Base-by-base conservation (phyloP, 2,888 invertebrate genomes). In the Parthenolecanium corni region DNA sequence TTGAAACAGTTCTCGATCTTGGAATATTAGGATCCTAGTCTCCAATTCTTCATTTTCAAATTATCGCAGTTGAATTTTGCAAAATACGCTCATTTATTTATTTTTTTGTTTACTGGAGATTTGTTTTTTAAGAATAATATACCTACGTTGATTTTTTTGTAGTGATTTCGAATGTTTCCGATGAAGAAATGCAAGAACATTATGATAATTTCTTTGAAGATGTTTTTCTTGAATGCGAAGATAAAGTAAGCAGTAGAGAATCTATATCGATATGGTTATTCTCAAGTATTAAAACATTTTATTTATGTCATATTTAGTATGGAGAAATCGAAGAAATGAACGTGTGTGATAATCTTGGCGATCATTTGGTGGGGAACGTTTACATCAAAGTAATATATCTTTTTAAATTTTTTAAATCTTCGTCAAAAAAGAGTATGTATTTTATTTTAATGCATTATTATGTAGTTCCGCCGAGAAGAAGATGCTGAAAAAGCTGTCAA, bases 301-400 rank as follows among this genome's bases (percentile, higher is more conserved):
- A 25, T 36, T 12, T 5, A 36, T 11, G 4, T 12, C 14, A 3
- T 18, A 3, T 18, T 47, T 18, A 79, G 78, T 98, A 98, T 76
- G 98, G 98, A 0, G 96, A 97, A 77, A 97, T 98, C 71, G 98
- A 99, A 75, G 98, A 99, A 76, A 97, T 98, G 95, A 98, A 98
- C 77, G 96, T 99, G 2, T 99, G 98, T 76, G 98, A 98, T 76
- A 99, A 99, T 76, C 82, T 98, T 66, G 96, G 96, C 2, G 96
- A 97, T 74, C 97, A 97, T 73, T 80, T 98, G 68, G 96, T 98
- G 44, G 98, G 98, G 64, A 98, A 98, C 80, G 97, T 98, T 62
- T 98, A 98, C 75, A 94, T 98, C 67, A 98, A 97, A 81, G 89
- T 90, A 74, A 52, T 65, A 62, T 20, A 21, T 16, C 52, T 42